Percentiles rank a stretch among this genome's conserved stretches.
Conservation (phyloP, 2,888 invertebrate species). For the Auanema sp. region DNA sequence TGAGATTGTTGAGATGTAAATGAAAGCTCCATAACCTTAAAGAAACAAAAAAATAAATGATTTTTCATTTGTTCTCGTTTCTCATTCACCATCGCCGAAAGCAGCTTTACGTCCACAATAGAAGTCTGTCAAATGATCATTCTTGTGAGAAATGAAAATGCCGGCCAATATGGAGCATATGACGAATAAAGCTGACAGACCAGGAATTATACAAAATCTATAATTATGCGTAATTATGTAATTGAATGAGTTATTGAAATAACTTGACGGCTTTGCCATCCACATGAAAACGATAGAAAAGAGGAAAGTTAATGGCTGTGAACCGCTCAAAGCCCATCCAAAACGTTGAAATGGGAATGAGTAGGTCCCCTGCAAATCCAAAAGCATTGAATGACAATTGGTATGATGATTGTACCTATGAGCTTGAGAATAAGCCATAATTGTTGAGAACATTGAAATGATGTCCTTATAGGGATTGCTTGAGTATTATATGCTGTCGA, state of each 20-base stretch:
- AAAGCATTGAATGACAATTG: not conserved
- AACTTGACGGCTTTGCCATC: conserved; percentile 41
- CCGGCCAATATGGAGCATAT: conserved; percentile 31
- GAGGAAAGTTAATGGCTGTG: conserved; percentile 39
- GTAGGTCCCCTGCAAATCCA: conserved; percentile 34
- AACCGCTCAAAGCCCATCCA: conserved; percentile 49
- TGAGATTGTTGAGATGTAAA: conserved; percentile 44
- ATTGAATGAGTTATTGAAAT: not conserved
- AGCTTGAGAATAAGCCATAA: conserved; percentile 47
- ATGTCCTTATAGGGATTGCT: conserved; percentile 37
- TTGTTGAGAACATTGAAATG: conserved; percentile 44
- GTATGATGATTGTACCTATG: conserved; percentile 32
- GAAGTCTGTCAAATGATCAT: conserved; percentile 31
- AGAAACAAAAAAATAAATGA: too few relatives aligned
- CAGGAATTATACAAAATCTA: conserved; percentile 35
- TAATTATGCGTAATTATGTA: conserved; percentile 9
- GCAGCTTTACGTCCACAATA: conserved; percentile 52
- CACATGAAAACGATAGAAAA: conserved; percentile 39
- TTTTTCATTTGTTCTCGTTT: too few relatives aligned
- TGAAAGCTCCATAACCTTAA: conserved; percentile 41
- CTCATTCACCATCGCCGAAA: conserved; percentile 30
- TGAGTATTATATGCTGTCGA: conserved; percentile 30
- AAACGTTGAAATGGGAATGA: conserved; percentile 41
- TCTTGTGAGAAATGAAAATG: conserved; percentile 31
- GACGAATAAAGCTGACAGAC: conserved; percentile 33